Percentiles rank a stretch among this genome's conserved stretches.
These are phyloP conservation scores for Phenganax marumi DNA, from an alignment of 92 coral and sea anemone genomes.

Conservation along the genomic window DNA sequence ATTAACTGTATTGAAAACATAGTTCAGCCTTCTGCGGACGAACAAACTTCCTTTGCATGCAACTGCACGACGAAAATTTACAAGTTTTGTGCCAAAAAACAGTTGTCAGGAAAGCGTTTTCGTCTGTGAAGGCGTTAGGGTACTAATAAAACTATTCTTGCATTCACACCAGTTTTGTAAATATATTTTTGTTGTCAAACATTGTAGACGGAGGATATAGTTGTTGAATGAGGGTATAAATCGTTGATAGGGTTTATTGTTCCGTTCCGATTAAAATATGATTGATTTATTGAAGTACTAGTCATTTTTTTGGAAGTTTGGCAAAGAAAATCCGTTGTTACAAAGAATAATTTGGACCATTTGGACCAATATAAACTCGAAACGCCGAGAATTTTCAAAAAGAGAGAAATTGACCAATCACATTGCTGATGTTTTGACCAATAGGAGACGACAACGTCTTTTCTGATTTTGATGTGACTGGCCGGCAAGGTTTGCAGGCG, in stretches of 20 bases:
- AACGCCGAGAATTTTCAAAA: not conserved
- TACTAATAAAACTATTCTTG: not conserved
- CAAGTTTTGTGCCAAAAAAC: too few relatives aligned
- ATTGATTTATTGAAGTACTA: not conserved
- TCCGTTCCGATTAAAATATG: not conserved
- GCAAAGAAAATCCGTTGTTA: too few relatives aligned
- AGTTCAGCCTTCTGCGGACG: too few relatives aligned
- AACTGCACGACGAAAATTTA: too few relatives aligned
- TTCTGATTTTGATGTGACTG: not conserved
- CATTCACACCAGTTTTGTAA: not conserved
- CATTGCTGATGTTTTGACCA: not conserved
- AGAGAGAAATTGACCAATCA: not conserved
- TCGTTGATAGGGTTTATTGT: too few relatives aligned
- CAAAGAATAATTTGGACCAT: too few relatives aligned
- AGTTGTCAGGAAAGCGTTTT: too few relatives aligned
- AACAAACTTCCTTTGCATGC: too few relatives aligned
- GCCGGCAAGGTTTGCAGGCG: slow-evolving; percentile 16
- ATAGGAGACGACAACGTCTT: slow-evolving; percentile 21
- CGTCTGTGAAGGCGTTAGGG: too few relatives aligned
- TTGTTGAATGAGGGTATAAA: not conserved
- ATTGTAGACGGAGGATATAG: not conserved
- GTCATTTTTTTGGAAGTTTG: too few relatives aligned
- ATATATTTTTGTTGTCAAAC: slow-evolving; percentile 39
- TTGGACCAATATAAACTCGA: too few relatives aligned
- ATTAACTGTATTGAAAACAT: too few relatives aligned